phyloP scores from a whole-genome alignment of 35 echinoderm and acorn worm species.

The Chiridota heheva region DNA sequence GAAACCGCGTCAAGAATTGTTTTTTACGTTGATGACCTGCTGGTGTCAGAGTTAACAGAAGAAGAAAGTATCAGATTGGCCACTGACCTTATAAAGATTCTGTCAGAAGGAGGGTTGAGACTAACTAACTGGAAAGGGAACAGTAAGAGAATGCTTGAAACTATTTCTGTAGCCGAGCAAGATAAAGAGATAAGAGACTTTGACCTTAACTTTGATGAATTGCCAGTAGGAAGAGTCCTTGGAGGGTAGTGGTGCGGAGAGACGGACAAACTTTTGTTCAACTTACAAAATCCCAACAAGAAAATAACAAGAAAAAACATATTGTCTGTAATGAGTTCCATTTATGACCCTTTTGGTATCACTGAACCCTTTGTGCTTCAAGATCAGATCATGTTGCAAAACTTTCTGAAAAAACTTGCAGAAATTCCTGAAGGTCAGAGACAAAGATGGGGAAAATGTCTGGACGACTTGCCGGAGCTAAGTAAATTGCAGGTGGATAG shows the following conservation, averaged over 20 bases:
- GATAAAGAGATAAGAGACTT: too few relatives aligned
- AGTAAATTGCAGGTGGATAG: not conserved
- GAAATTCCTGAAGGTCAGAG: constrained; percentile 42
- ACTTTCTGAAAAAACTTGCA: not conserved
- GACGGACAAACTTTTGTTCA: constrained; percentile 14
- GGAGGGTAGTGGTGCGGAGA: too few relatives aligned
- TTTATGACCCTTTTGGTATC: constrained; percentile 53
- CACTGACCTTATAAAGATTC: not conserved
- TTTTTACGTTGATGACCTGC: constrained; percentile 16
- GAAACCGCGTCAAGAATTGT: constrained; percentile 36
- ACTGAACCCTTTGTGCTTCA: constrained; percentile 9
- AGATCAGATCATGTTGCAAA: not conserved
- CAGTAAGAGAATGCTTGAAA: constrained; percentile 19
- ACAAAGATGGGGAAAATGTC: constrained; percentile 40
- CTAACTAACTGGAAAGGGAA: constrained; percentile 40
- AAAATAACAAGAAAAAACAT: constrained; percentile 40
- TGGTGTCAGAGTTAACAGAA: too few relatives aligned
- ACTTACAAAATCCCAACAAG: not conserved
- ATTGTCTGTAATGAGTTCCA: constrained; percentile 40
- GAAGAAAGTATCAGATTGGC: constrained; percentile 19
- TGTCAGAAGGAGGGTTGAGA: constrained; percentile 26
- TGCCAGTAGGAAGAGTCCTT: constrained; percentile 6
- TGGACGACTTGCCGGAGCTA: constrained; percentile 21
- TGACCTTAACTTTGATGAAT: not conserved
- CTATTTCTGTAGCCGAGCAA: constrained; percentile 11